A percentile compares a stretch with the other conserved stretches of the same genome.
phyloP scores from a whole-genome alignment of 2,113 vertebrate genomes.

The Oreochromis aureus region DNA sequence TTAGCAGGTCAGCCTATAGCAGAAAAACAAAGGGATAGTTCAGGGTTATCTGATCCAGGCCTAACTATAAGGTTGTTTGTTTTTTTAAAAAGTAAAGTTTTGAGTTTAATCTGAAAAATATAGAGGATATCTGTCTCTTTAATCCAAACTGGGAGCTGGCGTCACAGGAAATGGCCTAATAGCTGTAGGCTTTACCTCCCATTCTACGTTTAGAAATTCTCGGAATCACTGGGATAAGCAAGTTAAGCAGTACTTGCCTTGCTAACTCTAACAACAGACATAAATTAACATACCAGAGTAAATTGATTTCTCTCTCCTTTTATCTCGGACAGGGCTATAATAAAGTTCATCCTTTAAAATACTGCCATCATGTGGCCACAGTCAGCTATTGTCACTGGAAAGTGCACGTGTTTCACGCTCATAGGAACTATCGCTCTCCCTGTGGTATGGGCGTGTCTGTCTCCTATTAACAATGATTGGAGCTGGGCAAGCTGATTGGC shows the following conservation, averaged over 20 bases:
- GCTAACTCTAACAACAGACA: not conserved
- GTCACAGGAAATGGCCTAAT: not conserved
- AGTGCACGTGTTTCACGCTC: not conserved
- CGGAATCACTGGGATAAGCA: not conserved
- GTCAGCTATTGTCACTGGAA: not conserved
- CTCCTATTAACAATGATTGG: rapidly evolving
- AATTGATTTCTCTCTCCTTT: not conserved
- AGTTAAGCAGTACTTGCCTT: not conserved
- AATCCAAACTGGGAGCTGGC: not conserved
- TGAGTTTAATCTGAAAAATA: not conserved
- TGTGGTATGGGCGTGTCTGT: not conserved
- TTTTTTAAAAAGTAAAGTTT: rapidly evolving
- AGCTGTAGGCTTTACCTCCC: not conserved
- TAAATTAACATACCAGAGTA: not conserved
- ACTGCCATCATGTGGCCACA: not conserved
- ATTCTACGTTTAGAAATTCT: not conserved
- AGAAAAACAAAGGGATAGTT: not conserved
- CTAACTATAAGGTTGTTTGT: not conserved
- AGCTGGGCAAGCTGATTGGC: not conserved
- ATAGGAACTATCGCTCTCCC: not conserved
- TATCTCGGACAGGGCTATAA: not conserved
- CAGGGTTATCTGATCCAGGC: not conserved
- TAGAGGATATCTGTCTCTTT: not conserved
- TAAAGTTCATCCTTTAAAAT: not conserved
- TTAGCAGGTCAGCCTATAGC: not conserved